Evolutionary conservation across 2,888 invertebrate species (phyloP).

Genomic region (Cepaea hortensis): DNA sequence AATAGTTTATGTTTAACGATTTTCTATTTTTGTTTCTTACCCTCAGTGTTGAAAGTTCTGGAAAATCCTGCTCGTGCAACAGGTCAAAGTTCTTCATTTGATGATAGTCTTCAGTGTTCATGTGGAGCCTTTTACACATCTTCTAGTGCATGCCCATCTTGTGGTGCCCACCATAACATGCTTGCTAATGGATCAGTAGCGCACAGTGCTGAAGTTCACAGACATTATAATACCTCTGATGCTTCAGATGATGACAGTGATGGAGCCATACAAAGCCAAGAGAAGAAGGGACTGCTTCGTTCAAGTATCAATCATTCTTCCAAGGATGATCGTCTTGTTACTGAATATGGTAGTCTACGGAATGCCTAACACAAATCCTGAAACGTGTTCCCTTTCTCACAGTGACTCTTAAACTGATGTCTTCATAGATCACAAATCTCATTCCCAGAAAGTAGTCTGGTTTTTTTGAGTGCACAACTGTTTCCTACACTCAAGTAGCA

Average conservation of each 20-base stretch:
- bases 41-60: constrained; percentile 28
- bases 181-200: not conserved
- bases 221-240: constrained; percentile 14
- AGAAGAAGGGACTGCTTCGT: constrained; percentile 14
- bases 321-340: not conserved
- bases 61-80: constrained; percentile 19
- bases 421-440: not conserved
- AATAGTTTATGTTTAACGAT: not conserved
- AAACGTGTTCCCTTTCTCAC: not conserved
- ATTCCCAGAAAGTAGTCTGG: too few species aligned
- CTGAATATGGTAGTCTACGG: constrained; percentile 25
- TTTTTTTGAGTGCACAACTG: too few species aligned
- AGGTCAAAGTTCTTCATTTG: not conserved
- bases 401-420: not conserved
- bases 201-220: constrained; percentile 28
- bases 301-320: not conserved
- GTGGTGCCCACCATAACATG: not conserved
- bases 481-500: too few species aligned
- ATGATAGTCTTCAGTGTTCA: constrained; percentile 21
- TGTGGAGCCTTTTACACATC: constrained; percentile 26
- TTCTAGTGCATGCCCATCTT: constrained; percentile 3
- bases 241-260: constrained; percentile 23
- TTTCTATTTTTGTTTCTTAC: not conserved
- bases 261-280: not conserved
- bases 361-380: not conserved